Base-by-base conservation (phyloP, 2,888 invertebrate genomes). In the Drosophila birchii region DNA sequence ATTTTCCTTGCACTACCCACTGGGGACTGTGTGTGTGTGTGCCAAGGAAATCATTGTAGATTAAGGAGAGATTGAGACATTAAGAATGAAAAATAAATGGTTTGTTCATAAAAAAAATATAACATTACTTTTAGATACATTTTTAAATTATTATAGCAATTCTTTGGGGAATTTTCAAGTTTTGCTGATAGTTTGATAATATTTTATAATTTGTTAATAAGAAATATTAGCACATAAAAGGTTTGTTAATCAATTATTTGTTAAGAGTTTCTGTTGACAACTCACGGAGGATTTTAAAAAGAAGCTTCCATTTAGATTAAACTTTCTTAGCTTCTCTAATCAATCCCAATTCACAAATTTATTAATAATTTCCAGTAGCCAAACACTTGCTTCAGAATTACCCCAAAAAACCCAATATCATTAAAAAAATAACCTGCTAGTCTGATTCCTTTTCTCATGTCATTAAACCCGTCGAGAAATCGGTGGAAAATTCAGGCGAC, bases 391-490 rank as follows among this genome's bases (percentile, higher is more conserved):
- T 32, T 32, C 7, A 7, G 7, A 18, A 6, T 49, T 14, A 32
- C 18, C n/a, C n/a, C n/a, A 29, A 16, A 44, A 23, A 5, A n/a
- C 29, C 3, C 7, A 12, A 1, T 34, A 3, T 18, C 18, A 32
- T 12, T n/a, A 8, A 18, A 49, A 49, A 14, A 14, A 18, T 32
- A 18, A 20, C 32, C 32, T 49, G 18, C 14, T 14, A 32, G 32
- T 49, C 8, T 41, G 51, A 64, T 44, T 56, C 29, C 56, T 45
- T 16, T 59, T 60, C 58, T 51, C 57, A 77, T 70, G 78, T 72
- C 68, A 83, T 72, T 82, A 76, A 80, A 72, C 59, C 80, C 69
- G 62, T 56, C 66, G 49, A 55, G 12, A 34, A 56, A 36, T 39
- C 49, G 38, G 14, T 29, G 23, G 39, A 44, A 69, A 70, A 62